These are phyloP conservation scores for Exaiptasia diaphana DNA, from an alignment of 64 coral and sea anemone genomes.

Conservation along the genomic window DNA sequence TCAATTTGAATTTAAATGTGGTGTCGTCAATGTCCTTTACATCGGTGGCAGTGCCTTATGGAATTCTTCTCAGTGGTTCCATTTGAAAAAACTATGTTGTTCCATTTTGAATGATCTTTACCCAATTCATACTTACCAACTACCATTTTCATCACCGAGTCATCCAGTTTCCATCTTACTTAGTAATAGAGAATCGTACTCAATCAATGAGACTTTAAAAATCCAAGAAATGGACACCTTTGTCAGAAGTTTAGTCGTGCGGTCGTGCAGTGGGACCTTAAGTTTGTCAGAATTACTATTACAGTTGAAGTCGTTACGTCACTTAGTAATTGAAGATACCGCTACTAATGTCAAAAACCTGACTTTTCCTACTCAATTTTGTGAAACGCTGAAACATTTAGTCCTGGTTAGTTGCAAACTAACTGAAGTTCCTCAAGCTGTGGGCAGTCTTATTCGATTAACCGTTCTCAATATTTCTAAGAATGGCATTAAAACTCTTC, in stretches of 20 bases:
- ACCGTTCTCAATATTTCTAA: conserved; percentile 9
- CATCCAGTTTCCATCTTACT: too few relatives aligned
- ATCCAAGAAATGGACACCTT: too few relatives aligned
- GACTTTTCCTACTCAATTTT: neutral
- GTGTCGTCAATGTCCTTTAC: too few relatives aligned
- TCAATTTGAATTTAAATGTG: too few relatives aligned
- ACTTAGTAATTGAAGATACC: conserved; percentile 11
- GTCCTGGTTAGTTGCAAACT: neutral
- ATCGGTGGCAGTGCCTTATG: too few relatives aligned
- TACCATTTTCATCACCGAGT: too few relatives aligned
- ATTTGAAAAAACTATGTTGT: too few relatives aligned
- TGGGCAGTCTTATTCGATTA: neutral
- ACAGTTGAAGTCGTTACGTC: neutral
- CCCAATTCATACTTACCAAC: too few relatives aligned
- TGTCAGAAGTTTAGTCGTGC: conserved; percentile 17
- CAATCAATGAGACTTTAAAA: too few relatives aligned
- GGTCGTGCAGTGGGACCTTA: conserved; percentile 3
- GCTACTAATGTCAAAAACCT: neutral
- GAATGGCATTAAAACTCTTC: neutral
- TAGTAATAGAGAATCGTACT: too few relatives aligned
- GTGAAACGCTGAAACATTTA: conserved; percentile 21
- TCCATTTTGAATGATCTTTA: too few relatives aligned
- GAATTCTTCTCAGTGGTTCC: too few relatives aligned
- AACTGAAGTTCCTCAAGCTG: neutral
- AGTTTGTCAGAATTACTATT: neutral